A percentile compares a stretch with the other conserved stretches of the same genome.
Evolutionary conservation across 2,113 vertebrate genomes (phyloP).

Genomic region (Heterochromis multidens): DNA sequence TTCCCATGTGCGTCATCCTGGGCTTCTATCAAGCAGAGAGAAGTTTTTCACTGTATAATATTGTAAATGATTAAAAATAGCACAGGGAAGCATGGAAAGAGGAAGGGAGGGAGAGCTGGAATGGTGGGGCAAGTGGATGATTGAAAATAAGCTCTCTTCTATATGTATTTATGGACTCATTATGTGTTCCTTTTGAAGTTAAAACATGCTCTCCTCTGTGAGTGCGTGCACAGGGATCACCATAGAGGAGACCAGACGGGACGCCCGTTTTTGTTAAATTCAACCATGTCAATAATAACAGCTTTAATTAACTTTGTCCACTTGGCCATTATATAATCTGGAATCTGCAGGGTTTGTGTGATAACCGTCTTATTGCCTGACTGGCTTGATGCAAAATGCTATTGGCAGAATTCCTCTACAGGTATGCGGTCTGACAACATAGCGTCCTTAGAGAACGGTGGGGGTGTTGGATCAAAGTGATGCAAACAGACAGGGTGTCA

Average conservation of each 20-base stretch:
- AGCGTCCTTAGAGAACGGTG: conserved; percentile 46
- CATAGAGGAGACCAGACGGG: background rate
- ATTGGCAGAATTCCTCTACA: conserved; percentile 67
- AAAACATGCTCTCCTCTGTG: background rate
- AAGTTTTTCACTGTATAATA: conserved; percentile 59
- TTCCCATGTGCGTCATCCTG: conserved; percentile 53
- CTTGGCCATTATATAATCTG: conserved; percentile 27
- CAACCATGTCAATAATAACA: background rate
- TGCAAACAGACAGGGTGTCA: conserved; percentile 73
- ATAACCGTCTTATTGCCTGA: conserved; percentile 26
- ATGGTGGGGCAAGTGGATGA: background rate
- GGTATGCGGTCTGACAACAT: conserved; percentile 58
- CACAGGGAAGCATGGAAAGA: background rate
- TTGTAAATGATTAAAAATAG: conserved; percentile 68
- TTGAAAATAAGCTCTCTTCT: conserved; percentile 14
- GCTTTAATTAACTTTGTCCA: conserved; percentile 7
- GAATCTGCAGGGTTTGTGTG: conserved; percentile 16
- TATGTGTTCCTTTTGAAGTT: background rate
- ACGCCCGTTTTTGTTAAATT: conserved; percentile 13
- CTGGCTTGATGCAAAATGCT: conserved; percentile 43
- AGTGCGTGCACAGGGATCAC: background rate
- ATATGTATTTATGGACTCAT: conserved; percentile 6
- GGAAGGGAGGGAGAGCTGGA: background rate
- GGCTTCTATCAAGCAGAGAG: conserved; percentile 55
- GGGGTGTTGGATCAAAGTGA: conserved; percentile 64